A percentile compares a stretch with the other conserved stretches of the same genome.
These are phyloP conservation scores for Drosophila miranda DNA, from an alignment of 1,140 invertebrate species.

Conservation along the genomic window DNA sequence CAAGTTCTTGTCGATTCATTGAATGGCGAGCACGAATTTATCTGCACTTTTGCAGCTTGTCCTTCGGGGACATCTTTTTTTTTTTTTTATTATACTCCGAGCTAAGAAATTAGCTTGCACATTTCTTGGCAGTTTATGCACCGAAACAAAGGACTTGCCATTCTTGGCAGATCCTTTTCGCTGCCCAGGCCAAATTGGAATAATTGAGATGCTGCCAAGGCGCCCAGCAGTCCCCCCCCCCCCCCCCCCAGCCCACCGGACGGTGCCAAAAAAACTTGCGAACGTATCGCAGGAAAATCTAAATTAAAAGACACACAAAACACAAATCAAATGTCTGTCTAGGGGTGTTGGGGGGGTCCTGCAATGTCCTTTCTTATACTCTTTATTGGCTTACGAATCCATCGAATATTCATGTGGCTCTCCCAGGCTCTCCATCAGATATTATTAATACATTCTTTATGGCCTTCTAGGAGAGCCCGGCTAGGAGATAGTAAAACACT, in stretches of 20 bases:
- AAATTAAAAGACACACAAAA: constrained; percentile 41
- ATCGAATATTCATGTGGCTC: constrained; percentile 33
- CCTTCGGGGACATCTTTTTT: neutral
- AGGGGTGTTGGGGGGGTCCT: neutral
- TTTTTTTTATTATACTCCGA: neutral
- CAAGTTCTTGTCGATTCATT: constrained; percentile 71
- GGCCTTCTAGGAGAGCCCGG: neutral
- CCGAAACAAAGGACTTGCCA: constrained; percentile 31
- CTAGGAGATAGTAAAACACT: too few relatives aligned
- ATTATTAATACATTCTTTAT: constrained; percentile 46
- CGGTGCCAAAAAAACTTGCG: too few relatives aligned
- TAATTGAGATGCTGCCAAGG: constrained; percentile 57
- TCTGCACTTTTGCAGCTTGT: constrained; percentile 38
- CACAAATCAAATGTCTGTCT: constrained; percentile 7
- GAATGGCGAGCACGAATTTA: constrained; percentile 40
- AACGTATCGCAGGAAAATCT: constrained; percentile 25
- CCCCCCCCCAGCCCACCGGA: too few relatives aligned
- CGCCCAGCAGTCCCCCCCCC: neutral
- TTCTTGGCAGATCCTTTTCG: constrained; percentile 43
- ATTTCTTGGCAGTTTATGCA: constrained; percentile 43
- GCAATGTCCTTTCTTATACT: constrained; percentile 11
- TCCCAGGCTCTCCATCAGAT: constrained; percentile 26
- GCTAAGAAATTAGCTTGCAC: constrained; percentile 61
- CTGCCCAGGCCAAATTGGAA: constrained; percentile 41
- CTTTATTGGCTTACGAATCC: constrained; percentile 22